Conservation (phyloP, 1,140 invertebrate species). For the Drosophila yakuba region DNA sequence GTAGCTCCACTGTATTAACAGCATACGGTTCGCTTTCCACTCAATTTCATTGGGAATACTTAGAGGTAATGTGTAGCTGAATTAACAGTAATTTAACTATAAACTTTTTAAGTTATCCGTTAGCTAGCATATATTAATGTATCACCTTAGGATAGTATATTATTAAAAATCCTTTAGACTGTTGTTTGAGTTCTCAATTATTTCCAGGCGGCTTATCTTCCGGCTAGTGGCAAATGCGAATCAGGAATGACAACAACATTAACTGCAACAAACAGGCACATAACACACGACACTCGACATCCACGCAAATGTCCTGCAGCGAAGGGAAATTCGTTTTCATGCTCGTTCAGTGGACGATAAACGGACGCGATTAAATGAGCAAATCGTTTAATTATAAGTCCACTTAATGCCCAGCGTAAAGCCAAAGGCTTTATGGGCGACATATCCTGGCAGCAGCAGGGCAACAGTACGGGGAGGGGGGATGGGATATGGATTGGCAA, state of each 20-base stretch:
- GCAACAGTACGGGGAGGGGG: not conserved
- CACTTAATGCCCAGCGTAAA: constrained; percentile 71
- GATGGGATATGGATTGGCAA: constrained; percentile 21
- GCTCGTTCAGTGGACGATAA: constrained; percentile 56
- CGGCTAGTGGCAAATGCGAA: constrained; percentile 8
- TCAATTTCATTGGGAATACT: not conserved
- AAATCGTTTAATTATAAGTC: constrained; percentile 83
- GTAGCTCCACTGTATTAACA: not conserved
- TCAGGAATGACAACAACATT: constrained; percentile 16
- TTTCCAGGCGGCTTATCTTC: not conserved
- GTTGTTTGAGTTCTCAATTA: not conserved
- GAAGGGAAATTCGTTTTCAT: constrained; percentile 43
- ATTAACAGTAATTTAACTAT: no score
- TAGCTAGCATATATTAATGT: no score
- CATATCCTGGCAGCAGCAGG: constrained; percentile 16
- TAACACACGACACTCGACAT: constrained; percentile 36
- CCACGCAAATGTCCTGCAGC: constrained; percentile 34
- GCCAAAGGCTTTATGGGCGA: constrained; percentile 60
- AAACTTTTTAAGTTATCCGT: not conserved
- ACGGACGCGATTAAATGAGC: constrained; percentile 73
- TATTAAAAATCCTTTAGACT: not conserved
- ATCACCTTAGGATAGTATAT: no score
- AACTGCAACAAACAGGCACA: constrained; percentile 18
- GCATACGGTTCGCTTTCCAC: not conserved
- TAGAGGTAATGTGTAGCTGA: not conserved